These are phyloP conservation scores for Neotragus moschatus DNA, from an alignment of 2,113 vertebrate species.

Conservation along the genomic window DNA sequence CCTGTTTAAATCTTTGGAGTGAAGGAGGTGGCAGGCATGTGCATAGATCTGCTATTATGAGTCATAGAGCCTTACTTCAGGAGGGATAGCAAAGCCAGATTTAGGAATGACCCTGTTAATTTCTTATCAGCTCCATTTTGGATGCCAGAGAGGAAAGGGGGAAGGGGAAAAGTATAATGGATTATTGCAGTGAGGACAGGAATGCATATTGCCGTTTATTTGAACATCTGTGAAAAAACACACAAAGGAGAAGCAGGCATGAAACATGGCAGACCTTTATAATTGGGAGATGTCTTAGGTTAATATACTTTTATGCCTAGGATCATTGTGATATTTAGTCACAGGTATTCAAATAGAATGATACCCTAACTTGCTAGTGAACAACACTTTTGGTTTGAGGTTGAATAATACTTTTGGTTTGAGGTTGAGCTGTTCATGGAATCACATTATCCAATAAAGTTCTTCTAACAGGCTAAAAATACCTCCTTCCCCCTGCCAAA, in stretches of 20 bases:
- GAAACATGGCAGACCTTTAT: background rate
- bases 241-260: background rate
- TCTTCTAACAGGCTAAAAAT: background rate
- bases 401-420: background rate
- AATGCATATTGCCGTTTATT: background rate
- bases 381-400: background rate
- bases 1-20: conserved; percentile 16
- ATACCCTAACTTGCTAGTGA: background rate
- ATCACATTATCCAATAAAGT: background rate
- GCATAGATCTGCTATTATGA: background rate
- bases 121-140: background rate
- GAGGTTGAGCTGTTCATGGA: background rate
- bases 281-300: background rate
- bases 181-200: background rate
- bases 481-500: background rate
- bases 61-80: background rate
- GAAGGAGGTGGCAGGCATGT: background rate
- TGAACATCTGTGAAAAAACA: background rate
- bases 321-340: background rate
- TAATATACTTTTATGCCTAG: background rate
- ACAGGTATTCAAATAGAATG: background rate
- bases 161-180: background rate
- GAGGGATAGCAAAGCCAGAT: background rate
- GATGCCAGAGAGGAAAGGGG: background rate
- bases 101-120: background rate